A percentile compares a stretch with the other conserved stretches of the same genome.
Conservation (phyloP, 2,888 invertebrate species). For the Hermaeophaga mercurialis region DNA sequence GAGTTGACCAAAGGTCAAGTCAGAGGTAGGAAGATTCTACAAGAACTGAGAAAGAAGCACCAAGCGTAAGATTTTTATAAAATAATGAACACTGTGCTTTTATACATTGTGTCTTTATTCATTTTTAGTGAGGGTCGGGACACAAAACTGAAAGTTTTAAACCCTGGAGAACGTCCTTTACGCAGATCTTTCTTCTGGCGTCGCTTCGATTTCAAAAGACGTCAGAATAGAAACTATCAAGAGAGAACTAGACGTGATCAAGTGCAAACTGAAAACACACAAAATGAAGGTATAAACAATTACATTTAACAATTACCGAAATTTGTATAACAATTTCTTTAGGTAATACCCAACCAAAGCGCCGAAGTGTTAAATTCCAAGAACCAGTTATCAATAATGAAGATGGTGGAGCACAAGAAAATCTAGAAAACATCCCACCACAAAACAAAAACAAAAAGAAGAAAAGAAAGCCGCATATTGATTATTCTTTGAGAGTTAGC, state of each 20-base stretch:
- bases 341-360: background rate
- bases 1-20: conserved; percentile 74
- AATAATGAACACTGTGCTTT: conserved; percentile 39
- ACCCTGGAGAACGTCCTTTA: background rate
- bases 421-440: conserved; percentile 30
- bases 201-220: conserved; percentile 1
- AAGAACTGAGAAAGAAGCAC: conserved; percentile 69
- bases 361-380: conserved; percentile 11
- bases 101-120: background rate
- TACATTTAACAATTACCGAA: background rate
- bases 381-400: background rate
- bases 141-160: conserved; percentile 18
- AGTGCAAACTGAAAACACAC: background rate
- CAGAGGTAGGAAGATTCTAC: conserved; percentile 74
- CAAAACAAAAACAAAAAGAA: conserved; percentile 23
- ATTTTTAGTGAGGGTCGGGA: conserved; percentile 27
- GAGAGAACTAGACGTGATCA: conserved; percentile 1
- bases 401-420: conserved; percentile 9
- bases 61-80: conserved; percentile 62
- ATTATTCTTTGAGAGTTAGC: conserved; percentile 68
- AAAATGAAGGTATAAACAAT: conserved; percentile 2
- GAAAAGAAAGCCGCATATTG: conserved; percentile 50
- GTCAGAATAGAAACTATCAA: background rate
- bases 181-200: conserved; percentile 4
- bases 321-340: background rate